Evolutionary conservation across 2,113 vertebrate genomes (phyloP).

Genomic region (Serilophus lunatus): DNA sequence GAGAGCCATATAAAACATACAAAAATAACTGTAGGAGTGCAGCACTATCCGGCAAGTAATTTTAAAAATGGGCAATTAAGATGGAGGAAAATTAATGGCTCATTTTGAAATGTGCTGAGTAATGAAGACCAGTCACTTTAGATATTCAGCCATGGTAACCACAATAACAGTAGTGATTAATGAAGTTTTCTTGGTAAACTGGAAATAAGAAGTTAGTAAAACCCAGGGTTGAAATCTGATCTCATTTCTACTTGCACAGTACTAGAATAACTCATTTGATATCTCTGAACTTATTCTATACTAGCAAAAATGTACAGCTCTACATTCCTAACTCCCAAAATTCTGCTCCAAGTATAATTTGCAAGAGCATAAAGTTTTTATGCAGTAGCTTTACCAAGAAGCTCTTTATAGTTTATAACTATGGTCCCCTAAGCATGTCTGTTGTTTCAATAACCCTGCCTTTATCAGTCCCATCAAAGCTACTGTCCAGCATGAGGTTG

Average conservation of each 20-base stretch:
- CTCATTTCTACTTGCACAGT: neutral
- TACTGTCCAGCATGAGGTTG: conserved; percentile 41
- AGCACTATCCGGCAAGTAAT: neutral
- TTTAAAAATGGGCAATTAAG: neutral
- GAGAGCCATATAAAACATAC: neutral
- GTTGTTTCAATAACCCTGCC: conserved; percentile 11
- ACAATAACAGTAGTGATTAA: neutral
- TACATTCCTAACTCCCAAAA: neutral
- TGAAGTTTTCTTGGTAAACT: neutral
- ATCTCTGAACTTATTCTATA: neutral
- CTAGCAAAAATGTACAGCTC: neutral
- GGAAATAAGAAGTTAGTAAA: neutral
- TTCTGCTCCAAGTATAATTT: neutral
- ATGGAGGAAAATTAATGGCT: neutral
- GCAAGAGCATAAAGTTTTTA: neutral
- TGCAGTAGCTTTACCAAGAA: neutral
- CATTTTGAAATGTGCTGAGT: neutral
- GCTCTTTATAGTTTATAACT: neutral
- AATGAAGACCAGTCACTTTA: neutral
- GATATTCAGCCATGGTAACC: neutral
- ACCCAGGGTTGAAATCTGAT: neutral
- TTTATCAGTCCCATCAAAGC: conserved; percentile 35
- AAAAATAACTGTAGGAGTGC: neutral
- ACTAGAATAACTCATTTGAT: neutral
- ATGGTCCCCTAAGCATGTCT: neutral